phyloP scores from a whole-genome alignment of 2,888 invertebrate species.

The Dastarcus helophoroides region DNA sequence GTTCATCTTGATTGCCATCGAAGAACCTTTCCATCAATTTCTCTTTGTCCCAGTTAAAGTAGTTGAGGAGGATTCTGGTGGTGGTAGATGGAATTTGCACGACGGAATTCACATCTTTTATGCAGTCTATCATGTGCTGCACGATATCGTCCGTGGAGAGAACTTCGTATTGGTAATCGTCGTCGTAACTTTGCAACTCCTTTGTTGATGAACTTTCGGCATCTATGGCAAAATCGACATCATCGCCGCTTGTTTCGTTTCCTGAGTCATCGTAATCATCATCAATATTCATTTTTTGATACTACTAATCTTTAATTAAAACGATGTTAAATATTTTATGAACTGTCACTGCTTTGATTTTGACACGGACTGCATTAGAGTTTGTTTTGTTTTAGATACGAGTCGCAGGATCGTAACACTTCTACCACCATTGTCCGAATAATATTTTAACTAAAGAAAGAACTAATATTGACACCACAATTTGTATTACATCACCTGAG shows the following conservation, averaged over 20 bases:
- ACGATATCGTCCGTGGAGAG: constrained; percentile 94
- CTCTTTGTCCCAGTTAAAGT: constrained; percentile 99
- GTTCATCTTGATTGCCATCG: constrained; percentile 87
- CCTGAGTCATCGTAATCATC: constrained; percentile 91
- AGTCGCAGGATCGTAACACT: no score
- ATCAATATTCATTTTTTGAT: constrained; percentile 71
- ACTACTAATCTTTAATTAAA: constrained; percentile 9
- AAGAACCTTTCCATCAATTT: constrained; percentile 96
- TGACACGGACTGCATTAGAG: constrained; percentile 9
- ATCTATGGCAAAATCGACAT: constrained; percentile 88
- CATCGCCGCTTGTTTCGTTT: constrained; percentile 88
- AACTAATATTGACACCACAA: no score
- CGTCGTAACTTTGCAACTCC: constrained; percentile 70
- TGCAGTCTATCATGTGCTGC: constrained; percentile 93
- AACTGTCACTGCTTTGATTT: constrained; percentile 12
- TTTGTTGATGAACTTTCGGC: constrained; percentile 65
- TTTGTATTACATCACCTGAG: no score
- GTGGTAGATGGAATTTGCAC: constrained; percentile 85
- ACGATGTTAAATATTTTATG: constrained; percentile 9
- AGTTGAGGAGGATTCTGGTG: constrained; percentile 89
- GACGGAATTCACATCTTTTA: constrained; percentile 92
- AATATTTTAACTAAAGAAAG: no score
- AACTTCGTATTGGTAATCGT: constrained; percentile 91
- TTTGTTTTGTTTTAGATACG: constrained; percentile 5
- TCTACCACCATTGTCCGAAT: no score